Evolutionary conservation across 2,113 vertebrate species (phyloP), one percentile per base, ranked within the genome.

Genomic region (Sapajus apella): DNA sequence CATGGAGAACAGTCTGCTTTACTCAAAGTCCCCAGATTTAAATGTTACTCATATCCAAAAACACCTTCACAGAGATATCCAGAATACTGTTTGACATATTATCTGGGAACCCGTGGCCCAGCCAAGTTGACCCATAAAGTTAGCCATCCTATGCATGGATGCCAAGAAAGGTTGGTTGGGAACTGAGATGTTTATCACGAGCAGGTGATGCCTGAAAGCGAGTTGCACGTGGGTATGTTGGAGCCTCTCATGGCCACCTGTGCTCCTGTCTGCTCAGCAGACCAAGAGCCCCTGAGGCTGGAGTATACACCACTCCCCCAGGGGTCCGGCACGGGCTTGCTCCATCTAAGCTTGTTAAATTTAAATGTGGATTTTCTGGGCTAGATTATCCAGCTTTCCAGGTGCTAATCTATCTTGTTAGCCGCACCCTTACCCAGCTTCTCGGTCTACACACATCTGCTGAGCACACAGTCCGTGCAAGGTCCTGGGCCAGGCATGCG

Each of bases 201-300:
- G 23, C 16, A 13, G 23, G 30, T 6, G 66, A 2, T 1, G 12
- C n/a, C 30, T 0, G 25, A 32, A 37, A 64, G 25, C 7, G 0
- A 30, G 58, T 5, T 76, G 30, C 7, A 0, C 1, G 8, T 6
- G 4, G 27, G 20, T 1, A 1, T 18, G 0, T 2, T 0, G 0
- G 21, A 7, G 56, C 7, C 0, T 9, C 43, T 56, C 7, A 0
- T 0, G 5, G n/a, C 10, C 17, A 20, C 55, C 8, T 0, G 25
- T 30, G 13, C 1, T 35, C 45, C 23, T 35, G 10, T 73, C 66
- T 45, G 43, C 72, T 27, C 9, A 10, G 16, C 3, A 17, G 32
- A 16, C 20, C 3, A 1, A 32, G 27, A 8, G 30, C 27, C 37
- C 70, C 27, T 5, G 23, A 23, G 45, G 50, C 43, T 12, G 30